A percentile compares a stretch with the other conserved stretches of the same genome.
phyloP scores from a whole-genome alignment of 2,888 invertebrate genomes.

The Sylvicola fuscatus region DNA sequence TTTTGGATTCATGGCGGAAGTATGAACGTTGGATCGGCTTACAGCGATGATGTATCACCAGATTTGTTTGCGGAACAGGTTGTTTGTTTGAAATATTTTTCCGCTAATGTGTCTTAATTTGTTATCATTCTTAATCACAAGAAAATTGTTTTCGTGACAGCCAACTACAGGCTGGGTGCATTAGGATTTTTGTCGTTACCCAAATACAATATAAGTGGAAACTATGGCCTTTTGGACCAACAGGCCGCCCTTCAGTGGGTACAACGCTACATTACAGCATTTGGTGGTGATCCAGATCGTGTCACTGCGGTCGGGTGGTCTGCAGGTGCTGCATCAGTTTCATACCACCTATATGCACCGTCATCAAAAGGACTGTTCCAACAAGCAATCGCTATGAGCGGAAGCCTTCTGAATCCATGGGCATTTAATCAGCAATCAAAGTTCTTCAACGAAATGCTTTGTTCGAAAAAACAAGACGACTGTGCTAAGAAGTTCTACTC shows the following conservation, averaged over 20 bases:
- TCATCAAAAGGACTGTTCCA: constrained; percentile 5
- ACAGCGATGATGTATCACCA: constrained; percentile 17
- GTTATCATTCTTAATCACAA: too few relatives aligned
- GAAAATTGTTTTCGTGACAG: constrained; percentile 17
- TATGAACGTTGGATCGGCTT: constrained; percentile 19
- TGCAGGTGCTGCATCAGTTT: constrained; percentile 7
- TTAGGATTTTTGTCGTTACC: constrained; percentile 11
- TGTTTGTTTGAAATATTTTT: too few relatives aligned
- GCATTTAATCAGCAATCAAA: constrained; percentile 2
- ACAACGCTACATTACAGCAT: constrained; percentile 5
- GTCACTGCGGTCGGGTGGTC: constrained; percentile 8
- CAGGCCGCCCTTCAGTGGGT: constrained; percentile 7
- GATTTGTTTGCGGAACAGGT: constrained; percentile 21
- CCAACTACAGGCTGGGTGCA: constrained; percentile 17
- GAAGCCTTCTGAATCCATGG: constrained; percentile 6
- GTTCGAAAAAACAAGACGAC: constrained; percentile 1
- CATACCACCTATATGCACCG: constrained; percentile 7
- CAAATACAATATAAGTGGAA: constrained; percentile 2
- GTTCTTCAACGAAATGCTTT: neutral
- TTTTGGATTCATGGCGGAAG: constrained; percentile 24
- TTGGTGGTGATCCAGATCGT: constrained; percentile 5
- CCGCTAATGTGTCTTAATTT: too few relatives aligned
- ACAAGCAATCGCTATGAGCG: constrained; percentile 6
- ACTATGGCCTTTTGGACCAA: constrained; percentile 8
- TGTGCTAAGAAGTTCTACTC: too few relatives aligned